Conservation (phyloP, 2,113 vertebrate species). For the Thamnophis sirtalis region DNA sequence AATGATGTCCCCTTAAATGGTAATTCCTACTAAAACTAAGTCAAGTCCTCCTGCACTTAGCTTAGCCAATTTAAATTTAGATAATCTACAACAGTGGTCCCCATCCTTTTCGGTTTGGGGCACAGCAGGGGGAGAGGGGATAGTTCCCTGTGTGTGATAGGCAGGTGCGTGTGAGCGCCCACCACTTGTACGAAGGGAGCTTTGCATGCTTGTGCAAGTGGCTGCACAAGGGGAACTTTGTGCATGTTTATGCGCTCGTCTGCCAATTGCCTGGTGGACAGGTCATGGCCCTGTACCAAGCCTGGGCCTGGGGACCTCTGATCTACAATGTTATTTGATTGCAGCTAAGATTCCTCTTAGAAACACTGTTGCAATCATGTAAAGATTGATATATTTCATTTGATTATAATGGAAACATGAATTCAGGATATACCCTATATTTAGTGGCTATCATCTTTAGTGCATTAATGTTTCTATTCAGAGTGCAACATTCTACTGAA, state of each 20-base stretch:
- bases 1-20: background rate
- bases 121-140: background rate
- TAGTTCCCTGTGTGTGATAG: background rate
- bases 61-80: background rate
- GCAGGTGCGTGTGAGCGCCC: fast-evolving
- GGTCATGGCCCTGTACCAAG: background rate
- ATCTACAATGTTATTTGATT: background rate
- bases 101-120: background rate
- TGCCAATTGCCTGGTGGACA: background rate
- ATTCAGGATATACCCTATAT: background rate
- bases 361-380: background rate
- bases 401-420: slow-evolving; percentile 1
- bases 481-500: background rate
- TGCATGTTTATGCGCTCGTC: background rate
- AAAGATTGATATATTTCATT: background rate
- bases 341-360: background rate
- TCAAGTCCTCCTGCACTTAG: background rate
- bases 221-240: background rate
- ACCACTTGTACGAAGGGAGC: background rate
- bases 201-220: background rate
- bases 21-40: background rate
- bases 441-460: background rate
- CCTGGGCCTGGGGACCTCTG: background rate
- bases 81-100: background rate
- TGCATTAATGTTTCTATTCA: background rate